These are phyloP conservation scores for Rhipidura dahli DNA, from an alignment of 2,113 vertebrate genomes.

Conservation along the genomic window DNA sequence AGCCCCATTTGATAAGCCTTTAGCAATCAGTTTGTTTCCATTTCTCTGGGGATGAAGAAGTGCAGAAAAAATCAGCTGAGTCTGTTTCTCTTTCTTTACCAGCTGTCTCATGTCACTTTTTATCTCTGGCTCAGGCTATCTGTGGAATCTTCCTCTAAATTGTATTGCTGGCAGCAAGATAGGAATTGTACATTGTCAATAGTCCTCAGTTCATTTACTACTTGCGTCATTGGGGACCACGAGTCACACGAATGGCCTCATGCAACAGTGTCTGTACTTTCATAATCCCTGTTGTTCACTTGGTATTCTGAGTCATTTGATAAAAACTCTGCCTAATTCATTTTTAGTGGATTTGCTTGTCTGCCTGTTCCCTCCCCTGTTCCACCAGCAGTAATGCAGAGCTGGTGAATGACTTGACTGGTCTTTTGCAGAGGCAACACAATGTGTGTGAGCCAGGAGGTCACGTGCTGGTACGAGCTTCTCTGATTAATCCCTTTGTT, in stretches of 20 bases:
- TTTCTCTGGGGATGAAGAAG: background rate
- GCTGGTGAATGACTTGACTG: background rate
- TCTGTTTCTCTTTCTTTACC: background rate
- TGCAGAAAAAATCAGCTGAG: background rate
- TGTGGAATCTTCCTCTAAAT: background rate
- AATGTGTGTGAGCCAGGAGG: background rate
- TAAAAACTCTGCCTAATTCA: background rate
- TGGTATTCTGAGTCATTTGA: constrained; percentile 4
- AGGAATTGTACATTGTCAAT: background rate
- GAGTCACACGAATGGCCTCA: background rate
- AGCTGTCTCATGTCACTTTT: constrained; percentile 5
- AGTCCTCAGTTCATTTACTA: constrained; percentile 1
- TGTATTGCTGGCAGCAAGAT: background rate
- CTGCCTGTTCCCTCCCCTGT: background rate
- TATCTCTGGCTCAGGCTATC: background rate
- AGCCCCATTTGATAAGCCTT: background rate
- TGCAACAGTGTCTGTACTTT: background rate
- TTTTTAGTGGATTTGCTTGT: background rate
- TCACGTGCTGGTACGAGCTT: background rate
- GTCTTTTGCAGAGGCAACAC: background rate
- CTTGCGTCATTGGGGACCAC: background rate
- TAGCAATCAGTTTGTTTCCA: background rate
- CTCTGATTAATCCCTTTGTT: background rate
- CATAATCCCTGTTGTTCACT: constrained; percentile 15
- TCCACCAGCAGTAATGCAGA: background rate